Conservation (phyloP, 2,113 vertebrate genomes). For the Anas platyrhynchos region DNA sequence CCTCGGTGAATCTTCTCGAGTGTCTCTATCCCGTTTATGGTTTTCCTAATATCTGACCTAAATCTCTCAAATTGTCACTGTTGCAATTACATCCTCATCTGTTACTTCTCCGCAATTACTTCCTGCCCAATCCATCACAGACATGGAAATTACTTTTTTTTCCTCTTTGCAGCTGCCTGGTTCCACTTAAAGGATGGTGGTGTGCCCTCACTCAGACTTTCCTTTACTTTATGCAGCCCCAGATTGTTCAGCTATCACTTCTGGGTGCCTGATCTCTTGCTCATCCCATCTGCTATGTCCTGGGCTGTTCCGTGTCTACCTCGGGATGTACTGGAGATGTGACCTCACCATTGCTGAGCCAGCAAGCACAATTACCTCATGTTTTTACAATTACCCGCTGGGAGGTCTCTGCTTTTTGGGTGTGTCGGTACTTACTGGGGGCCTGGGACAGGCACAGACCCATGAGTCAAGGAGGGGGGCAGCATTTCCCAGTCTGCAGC, state of each 20-base stretch:
- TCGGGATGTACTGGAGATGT: neutral
- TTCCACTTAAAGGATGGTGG: neutral
- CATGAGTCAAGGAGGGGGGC: neutral
- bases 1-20: neutral
- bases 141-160: neutral
- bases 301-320: neutral
- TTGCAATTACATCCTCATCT: neutral
- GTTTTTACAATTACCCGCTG: neutral
- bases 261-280: neutral
- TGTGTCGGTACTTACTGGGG: neutral
- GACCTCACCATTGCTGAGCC: neutral
- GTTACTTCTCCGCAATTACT: neutral
- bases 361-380: neutral
- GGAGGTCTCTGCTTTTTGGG: neutral
- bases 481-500: neutral
- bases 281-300: neutral
- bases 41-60: slow-evolving; percentile 26
- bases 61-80: slow-evolving; percentile 13
- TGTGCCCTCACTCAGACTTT: neutral
- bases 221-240: neutral
- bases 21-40: neutral
- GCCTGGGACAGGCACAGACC: neutral
- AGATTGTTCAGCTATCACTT: neutral
- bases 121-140: neutral
- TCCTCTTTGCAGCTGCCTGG: neutral